Evolutionary conservation across 2,113 vertebrate genomes (phyloP), one percentile per base, ranked within the genome.

Genomic region (Vombatus ursinus): DNA sequence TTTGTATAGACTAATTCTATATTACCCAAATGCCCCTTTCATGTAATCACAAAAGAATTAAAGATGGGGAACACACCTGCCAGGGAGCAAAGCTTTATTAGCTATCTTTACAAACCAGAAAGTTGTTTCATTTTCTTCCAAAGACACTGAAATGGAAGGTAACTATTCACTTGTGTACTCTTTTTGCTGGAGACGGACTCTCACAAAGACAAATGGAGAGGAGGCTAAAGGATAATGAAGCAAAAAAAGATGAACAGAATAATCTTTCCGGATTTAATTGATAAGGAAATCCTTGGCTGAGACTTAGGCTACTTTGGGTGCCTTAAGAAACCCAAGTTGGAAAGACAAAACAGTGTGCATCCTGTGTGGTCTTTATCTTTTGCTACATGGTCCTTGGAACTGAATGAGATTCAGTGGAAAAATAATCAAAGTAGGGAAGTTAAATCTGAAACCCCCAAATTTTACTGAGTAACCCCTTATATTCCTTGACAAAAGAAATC

Each of bases 141-240:
- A 16, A 61, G 28, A 52, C 57, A 57, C 48, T n/a, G 52, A 91
- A 94, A 93, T 61, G 0, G 28, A 89, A 51, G 77, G 11, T 37
- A 61, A 22, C 0, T 89, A 94, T 91, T 94, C 14, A 51, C 90
- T 91, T 91, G 50, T 37, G 3, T n/a, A 57, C 84, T 96, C 89
- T 77, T 23, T 68, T 92, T 93, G 44, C 44, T 49, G 91, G 54
- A 48, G 11, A 93, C 23, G 19, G 68, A 54, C 9, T 77, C 1
- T 50, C 50, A 52, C 26, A 52, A 91, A 92, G 90, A 52, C 12
- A 95, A 92, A 94, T 77, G n/a, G 61, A 96, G 57, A 91, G 54
- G 89, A 96, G 92, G 52, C 61, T 93, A 94, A 96, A 97, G 89
- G 57, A 14, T 50, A 93, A 96, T 96, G n/a, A 90, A 84, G 47